Base-by-base conservation (phyloP, 2,113 vertebrate species). In the Dissostichus mawsoni region DNA sequence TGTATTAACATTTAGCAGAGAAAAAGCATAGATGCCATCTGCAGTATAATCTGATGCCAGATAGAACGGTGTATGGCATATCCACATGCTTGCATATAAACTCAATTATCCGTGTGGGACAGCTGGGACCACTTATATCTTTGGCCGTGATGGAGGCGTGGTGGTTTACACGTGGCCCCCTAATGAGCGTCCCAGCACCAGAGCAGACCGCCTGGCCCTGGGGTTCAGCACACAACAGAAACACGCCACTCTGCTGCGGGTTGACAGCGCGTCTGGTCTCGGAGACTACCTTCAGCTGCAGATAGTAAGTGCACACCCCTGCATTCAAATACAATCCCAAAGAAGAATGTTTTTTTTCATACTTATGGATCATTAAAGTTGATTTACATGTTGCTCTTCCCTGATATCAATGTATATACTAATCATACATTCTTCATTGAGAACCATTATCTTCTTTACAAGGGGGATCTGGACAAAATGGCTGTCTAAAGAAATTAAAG, bases 91-190 rank as follows among this genome's bases (percentile, higher is more conserved):
- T 68, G 18, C 48, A 72, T 76, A 86, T 65, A 44, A 2, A 36
- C 18, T 10, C 7, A 18, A 41, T 62, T 66, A 61, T 87, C 53
- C 82, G 47, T 83, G n/a, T 74, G 14, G 0, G 45, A n/a, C 96
- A 99, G 98, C 97, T 93, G 98, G 98, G 86, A 99, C 98, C 72
- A 99, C 98, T 0, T 99, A 99, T 87, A 99, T 99, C 92, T 99
- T 99, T 92, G 98, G 97, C 83, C 97, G 98, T 92, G 98, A 98
- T 80, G 98, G 98, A 90, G 98, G 98, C 84, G 91, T 98, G 45
- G 98, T 99, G 87, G 95, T 98, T 14, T 99, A 99, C 92, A 99
- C 97, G 0, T 99, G 98, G 98, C 98, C 98, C 76, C 98, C 98
- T 29, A 99, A 99, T 48, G 98, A 99, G 87, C 95, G 98, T 72